Conservation (phyloP, 2,113 vertebrate genomes). For the Forbesichthys agassizii region DNA sequence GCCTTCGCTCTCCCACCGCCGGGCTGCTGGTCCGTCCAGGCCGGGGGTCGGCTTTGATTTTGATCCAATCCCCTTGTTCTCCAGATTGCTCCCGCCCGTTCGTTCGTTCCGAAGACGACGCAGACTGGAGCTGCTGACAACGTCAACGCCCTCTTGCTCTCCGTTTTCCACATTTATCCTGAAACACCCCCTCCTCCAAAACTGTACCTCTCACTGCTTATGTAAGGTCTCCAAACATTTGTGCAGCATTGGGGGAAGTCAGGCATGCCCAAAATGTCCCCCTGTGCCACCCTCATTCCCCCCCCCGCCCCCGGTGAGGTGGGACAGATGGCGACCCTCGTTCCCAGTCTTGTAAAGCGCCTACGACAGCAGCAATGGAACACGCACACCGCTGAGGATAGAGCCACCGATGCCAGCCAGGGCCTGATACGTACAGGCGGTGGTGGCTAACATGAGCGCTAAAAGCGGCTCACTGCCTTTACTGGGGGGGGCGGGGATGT, state of each 20-base stretch:
- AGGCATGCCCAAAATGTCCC: conserved; percentile 71
- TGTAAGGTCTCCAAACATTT: conserved; percentile 74
- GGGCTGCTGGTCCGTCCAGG: neutral
- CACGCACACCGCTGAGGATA: conserved; percentile 47
- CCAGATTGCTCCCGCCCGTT: conserved; percentile 1
- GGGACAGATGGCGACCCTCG: conserved; percentile 76
- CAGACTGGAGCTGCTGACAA: no score
- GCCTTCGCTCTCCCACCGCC: neutral
- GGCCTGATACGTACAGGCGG: conserved; percentile 26
- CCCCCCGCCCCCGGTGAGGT: conserved; percentile 53
- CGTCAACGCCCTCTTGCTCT: no score
- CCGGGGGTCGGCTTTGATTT: conserved; percentile 1
- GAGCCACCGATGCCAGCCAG: conserved; percentile 38
- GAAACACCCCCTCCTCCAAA: no score
- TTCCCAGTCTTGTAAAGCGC: conserved; percentile 71
- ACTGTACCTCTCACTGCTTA: conserved; percentile 59
- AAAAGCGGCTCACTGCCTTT: no score
- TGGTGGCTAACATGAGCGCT: conserved; percentile 43
- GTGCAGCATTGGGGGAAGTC: conserved; percentile 73
- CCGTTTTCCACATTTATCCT: no score
- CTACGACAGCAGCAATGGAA: conserved; percentile 65
- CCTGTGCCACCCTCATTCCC: conserved; percentile 33
- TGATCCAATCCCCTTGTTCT: neutral
- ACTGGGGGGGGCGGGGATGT: no score
- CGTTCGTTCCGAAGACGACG: no score